Evolutionary conservation across 2,797 vertebrate genomes (phyloP).

Genomic region (Galago senegalensis): DNA sequence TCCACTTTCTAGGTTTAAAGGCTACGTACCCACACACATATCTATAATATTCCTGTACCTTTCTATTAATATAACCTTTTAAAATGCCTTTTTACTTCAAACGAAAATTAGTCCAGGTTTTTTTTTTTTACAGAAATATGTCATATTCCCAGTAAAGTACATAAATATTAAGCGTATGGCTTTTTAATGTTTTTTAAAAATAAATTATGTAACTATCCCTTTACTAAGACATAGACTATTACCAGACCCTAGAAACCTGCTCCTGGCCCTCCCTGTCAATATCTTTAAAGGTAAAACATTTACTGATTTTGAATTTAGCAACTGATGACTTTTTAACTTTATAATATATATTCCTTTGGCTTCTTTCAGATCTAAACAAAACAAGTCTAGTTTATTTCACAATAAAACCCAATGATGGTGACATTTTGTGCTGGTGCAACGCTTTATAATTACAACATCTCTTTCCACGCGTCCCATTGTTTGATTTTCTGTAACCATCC

Average conservation of each 20-base stretch:
- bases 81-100: neutral
- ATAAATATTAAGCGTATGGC: neutral
- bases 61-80: neutral
- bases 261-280: neutral
- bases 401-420: neutral
- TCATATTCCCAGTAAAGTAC: neutral
- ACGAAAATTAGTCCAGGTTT: neutral
- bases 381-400: neutral
- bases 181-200: neutral
- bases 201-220: neutral
- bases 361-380: slow-evolving; percentile 50
- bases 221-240: neutral
- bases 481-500: neutral
- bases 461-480: neutral
- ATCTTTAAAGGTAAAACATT: neutral
- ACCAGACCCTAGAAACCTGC: neutral
- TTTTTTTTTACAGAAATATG: neutral
- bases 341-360: neutral
- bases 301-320: neutral
- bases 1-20: neutral
- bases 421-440: neutral
- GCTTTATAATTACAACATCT: neutral
- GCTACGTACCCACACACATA: too few relatives aligned
- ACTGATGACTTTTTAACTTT: neutral
- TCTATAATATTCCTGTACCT: neutral